A percentile compares a stretch with the other conserved stretches of the same genome.
Evolutionary conservation across 2,888 invertebrate genomes (phyloP).

Genomic region (Patella pellucida): DNA sequence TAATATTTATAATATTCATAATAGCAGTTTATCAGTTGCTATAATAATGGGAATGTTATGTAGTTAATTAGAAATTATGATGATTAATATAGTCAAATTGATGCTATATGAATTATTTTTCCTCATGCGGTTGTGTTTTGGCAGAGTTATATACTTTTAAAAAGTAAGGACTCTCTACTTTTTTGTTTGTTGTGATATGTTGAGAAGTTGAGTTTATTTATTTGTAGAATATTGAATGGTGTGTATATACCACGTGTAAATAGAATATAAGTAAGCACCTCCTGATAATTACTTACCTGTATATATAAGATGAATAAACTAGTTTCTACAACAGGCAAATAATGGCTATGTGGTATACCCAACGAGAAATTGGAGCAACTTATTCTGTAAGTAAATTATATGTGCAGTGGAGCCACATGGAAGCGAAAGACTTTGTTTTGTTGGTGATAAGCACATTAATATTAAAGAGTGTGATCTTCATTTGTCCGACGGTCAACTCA

Average conservation of each 20-base stretch:
- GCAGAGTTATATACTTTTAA: neutral
- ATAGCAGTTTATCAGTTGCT: too few species aligned
- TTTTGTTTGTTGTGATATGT: constrained; percentile 12
- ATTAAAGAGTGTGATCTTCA: too few species aligned
- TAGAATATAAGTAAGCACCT: neutral
- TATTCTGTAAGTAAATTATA: too few species aligned
- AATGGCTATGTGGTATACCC: too few species aligned
- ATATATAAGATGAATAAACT: constrained; percentile 9
- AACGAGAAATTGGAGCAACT: too few species aligned
- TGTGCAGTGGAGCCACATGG: too few species aligned
- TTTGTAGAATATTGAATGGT: neutral
- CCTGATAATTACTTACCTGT: neutral
- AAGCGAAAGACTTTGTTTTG: too few species aligned
- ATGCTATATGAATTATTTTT: neutral
- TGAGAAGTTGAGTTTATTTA: constrained; percentile 5
- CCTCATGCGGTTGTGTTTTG: constrained; percentile 11
- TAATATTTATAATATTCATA: too few species aligned
- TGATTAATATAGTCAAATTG: neutral
- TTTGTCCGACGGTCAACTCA: too few species aligned
- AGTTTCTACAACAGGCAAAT: neutral
- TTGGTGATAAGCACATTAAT: too few species aligned
- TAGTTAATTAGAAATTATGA: neutral
- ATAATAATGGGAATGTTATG: neutral
- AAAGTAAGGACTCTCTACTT: neutral
- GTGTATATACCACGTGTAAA: constrained; percentile 3